phyloP scores from a whole-genome alignment of 2,113 vertebrate genomes.

The Canis aureus region DNA sequence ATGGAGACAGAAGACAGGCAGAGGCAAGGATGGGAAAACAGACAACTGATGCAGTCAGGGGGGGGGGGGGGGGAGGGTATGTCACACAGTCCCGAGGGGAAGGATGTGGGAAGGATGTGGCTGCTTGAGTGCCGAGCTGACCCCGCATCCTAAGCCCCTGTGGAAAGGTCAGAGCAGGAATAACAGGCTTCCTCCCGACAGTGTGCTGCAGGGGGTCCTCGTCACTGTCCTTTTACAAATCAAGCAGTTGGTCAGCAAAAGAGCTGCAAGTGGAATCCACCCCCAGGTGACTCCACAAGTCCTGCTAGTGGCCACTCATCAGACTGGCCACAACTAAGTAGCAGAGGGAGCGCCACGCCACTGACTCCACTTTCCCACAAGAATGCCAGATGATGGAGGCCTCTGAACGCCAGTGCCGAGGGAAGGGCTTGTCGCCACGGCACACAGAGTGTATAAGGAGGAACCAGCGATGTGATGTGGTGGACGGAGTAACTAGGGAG shows the following conservation, averaged over 20 bases:
- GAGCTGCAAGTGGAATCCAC: not conserved
- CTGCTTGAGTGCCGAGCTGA: fast-evolving
- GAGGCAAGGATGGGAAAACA: fast-evolving
- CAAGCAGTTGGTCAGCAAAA: not conserved
- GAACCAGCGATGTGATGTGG: not conserved
- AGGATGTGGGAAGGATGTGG: fast-evolving
- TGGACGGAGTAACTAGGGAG: not conserved
- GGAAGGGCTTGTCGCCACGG: fast-evolving
- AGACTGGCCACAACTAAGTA: not conserved
- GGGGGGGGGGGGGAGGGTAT: too few relatives aligned
- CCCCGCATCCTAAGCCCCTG: fast-evolving
- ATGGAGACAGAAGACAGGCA: fast-evolving
- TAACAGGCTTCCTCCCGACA: fast-evolving
- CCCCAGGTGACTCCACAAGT: not conserved
- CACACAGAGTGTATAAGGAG: fast-evolving
- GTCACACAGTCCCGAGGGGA: not conserved
- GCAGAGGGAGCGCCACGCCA: not conserved
- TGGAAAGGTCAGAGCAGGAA: not conserved
- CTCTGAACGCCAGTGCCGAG: not conserved
- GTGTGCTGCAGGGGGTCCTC: too few relatives aligned
- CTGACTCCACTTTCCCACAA: not conserved
- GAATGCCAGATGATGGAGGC: not conserved
- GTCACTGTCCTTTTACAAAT: not conserved
- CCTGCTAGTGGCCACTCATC: not conserved
- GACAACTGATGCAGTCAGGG: not conserved